phyloP scores from a whole-genome alignment of 2,113 vertebrate genomes.

The Hydrolagus affinis region DNA sequence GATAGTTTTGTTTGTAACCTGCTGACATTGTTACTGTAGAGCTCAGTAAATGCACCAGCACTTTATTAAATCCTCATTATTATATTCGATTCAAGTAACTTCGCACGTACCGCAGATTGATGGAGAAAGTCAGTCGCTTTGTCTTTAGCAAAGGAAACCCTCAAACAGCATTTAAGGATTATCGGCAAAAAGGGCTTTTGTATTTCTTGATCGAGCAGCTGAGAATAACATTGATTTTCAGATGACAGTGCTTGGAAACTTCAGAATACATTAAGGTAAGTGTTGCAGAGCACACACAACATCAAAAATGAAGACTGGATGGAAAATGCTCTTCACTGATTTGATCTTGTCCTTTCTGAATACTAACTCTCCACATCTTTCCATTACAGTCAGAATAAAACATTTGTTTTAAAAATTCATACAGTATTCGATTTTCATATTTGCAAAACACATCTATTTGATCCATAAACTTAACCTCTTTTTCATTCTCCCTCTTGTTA shows the following conservation, averaged over 20 bases:
- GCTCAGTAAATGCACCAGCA: background rate
- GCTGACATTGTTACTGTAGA: background rate
- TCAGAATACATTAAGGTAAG: too few species aligned
- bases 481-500: too few species aligned
- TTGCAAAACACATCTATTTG: too few species aligned
- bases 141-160: background rate
- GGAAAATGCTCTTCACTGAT: too few species aligned
- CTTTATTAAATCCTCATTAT: background rate
- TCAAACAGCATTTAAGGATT: background rate
- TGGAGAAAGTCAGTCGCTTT: background rate
- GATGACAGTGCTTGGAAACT: background rate
- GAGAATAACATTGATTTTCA: background rate
- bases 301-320: too few species aligned
- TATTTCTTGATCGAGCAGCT: background rate
- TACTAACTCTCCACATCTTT: too few species aligned
- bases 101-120: background rate
- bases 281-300: too few species aligned
- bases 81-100: background rate
- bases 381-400: too few species aligned
- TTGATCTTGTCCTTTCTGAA: too few species aligned
- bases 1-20: background rate
- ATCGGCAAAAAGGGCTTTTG: background rate
- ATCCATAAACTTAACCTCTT: too few species aligned
- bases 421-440: too few species aligned
- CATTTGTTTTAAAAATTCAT: too few species aligned